Evolutionary conservation across 1,140 invertebrate genomes (phyloP), one percentile per base, ranked within the genome.

Genomic region (Hyposmocoma kahamanoa): DNA sequence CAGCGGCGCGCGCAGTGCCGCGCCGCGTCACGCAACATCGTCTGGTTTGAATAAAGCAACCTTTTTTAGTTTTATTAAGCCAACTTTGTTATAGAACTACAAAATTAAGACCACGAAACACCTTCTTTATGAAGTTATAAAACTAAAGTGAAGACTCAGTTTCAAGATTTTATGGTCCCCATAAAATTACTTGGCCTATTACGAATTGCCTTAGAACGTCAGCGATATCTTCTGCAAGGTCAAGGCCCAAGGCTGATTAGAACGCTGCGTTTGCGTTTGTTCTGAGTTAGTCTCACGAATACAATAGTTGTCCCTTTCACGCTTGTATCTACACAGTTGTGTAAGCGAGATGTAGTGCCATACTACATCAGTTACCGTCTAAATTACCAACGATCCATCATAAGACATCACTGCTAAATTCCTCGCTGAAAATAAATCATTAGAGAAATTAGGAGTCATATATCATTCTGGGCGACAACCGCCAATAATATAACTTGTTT

Each of bases 381-480:
- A 21, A 21, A 28, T 22, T 48, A 32, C 53, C 42, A 52, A 49
- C 48, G 53, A 69, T 68, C 63, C 69, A 68, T 72, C 67, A 71
- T 53, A 61, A 72, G 62, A 74, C 58, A 63, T 67, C 58, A 67
- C 53, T 41, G 66, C 72, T 66, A 67, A 73, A 77, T 80, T 73
- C 69, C 59, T 47, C 41, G 44, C 72, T 71, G 67, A 76, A 78
- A 77, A 77, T 80, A 80, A 77, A 74, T 77, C 67, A 75, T 77
- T 67, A 64, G 56, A 58, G 55, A 72, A 69, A 71, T 72, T 64
- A 62, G 56, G 10, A 34, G 43, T 28, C 38, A 65, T 61, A 53
- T 50, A 57, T 64, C 56, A 64, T 55, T 43, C 22, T 30, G n/a
- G n/a, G n/a, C n/a, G n/a, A n/a, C n/a, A n/a, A n/a, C n/a, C n/a